Evolutionary conservation across 2,888 invertebrate species (phyloP).

Genomic region (Pyrocoelia pectoralis): DNA sequence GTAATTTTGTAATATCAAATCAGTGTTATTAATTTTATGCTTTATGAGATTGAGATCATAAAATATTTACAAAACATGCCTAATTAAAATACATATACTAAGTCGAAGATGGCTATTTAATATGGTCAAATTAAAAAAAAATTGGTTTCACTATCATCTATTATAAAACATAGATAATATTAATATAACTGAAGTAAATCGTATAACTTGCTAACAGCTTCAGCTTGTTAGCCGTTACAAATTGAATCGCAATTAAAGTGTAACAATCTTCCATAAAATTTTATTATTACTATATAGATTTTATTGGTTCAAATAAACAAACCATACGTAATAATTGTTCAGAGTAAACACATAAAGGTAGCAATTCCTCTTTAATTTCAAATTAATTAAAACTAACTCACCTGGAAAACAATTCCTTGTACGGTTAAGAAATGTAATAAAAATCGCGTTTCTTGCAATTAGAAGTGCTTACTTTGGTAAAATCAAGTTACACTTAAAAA

Average conservation of each 20-base stretch:
- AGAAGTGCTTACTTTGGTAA: constrained; percentile 26
- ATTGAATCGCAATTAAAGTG: constrained; percentile 18
- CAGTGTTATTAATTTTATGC: neutral
- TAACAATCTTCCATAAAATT: constrained; percentile 9
- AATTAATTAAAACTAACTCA: constrained; percentile 24
- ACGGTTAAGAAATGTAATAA: constrained; percentile 23
- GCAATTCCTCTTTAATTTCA: constrained; percentile 18
- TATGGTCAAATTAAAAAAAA: neutral
- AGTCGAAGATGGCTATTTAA: too few species aligned
- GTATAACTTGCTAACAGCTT: neutral
- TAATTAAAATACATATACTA: too few species aligned
- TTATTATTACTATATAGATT: constrained; percentile 6
- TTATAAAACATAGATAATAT: neutral
- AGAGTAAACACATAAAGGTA: constrained; percentile 8
- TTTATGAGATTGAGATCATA: too few species aligned
- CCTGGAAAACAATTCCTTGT: constrained; percentile 20
- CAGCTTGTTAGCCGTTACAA: constrained; percentile 15
- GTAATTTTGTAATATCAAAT: neutral
- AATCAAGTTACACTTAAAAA: constrained; percentile 25
- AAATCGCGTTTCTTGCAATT: constrained; percentile 24
- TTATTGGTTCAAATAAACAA: neutral
- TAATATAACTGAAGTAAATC: neutral
- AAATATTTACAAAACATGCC: too few species aligned
- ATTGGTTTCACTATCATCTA: too few species aligned
- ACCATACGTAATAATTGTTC: constrained; percentile 8